These are phyloP conservation scores for Bombycilla garrulus DNA, from an alignment of 2,113 vertebrate genomes.

Conservation along the genomic window DNA sequence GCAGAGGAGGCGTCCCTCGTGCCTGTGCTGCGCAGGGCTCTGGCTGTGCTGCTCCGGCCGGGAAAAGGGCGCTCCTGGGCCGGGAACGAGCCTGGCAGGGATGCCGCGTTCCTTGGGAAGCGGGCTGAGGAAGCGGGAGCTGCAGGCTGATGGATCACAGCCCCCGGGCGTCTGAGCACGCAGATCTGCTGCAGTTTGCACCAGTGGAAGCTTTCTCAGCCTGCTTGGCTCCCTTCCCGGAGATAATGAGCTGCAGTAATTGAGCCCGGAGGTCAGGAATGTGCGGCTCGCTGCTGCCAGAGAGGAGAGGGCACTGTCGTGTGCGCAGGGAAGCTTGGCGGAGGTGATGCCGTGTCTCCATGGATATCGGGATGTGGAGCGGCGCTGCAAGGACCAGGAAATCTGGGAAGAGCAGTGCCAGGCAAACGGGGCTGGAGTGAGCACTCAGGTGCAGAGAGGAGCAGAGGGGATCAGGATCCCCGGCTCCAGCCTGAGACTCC, in stretches of 20 bases:
- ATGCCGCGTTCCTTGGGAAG: not conserved
- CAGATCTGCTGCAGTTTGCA: constrained; percentile 42
- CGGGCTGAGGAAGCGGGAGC: not conserved
- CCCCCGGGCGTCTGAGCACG: not conserved
- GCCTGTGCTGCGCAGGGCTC: not conserved
- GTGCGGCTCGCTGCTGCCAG: constrained; percentile 3
- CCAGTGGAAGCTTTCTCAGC: constrained; percentile 57
- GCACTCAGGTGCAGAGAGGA: fast-evolving
- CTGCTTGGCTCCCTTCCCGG: constrained; percentile 60
- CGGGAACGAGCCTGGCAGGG: not conserved
- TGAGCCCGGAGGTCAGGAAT: constrained; percentile 62
- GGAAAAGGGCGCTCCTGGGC: not conserved
- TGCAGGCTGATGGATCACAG: constrained; percentile 31
- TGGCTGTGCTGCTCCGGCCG: not conserved
- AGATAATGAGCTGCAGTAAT: constrained; percentile 67
- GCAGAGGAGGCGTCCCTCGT: fast-evolving
- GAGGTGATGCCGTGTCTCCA: not conserved
- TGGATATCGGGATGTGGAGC: not conserved
- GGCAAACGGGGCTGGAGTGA: no score
- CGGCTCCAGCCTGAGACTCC: not conserved
- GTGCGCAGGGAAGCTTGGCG: not conserved
- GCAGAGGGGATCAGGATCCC: not conserved
- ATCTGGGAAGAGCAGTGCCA: not conserved
- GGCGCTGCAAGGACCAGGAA: not conserved
- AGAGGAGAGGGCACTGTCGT: not conserved